These are phyloP conservation scores for Periphyllus acericola DNA, from an alignment of 2,888 invertebrate genomes.

Conservation along the genomic window DNA sequence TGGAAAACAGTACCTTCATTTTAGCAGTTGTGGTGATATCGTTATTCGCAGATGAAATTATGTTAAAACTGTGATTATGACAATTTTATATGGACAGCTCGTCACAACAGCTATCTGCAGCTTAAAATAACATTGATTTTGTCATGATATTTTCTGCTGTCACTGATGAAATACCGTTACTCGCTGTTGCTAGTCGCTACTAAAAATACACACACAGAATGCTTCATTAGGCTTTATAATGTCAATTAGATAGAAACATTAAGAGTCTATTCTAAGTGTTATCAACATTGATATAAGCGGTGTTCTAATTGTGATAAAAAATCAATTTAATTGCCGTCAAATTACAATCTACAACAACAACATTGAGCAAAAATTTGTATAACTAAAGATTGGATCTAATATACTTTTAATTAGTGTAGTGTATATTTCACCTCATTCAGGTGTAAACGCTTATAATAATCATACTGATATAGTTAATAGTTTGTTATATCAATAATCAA, in stretches of 20 bases:
- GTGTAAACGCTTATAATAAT: no score
- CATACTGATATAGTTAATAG: no score
- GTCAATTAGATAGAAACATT: background rate
- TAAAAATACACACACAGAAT: background rate
- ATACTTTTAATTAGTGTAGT: no score
- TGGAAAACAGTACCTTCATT: constrained; percentile 31
- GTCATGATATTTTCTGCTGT: background rate
- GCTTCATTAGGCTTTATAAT: background rate
- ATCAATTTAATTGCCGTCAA: no score
- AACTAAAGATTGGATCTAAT: no score
- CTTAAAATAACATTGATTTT: background rate
- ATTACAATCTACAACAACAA: no score
- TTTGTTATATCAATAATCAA: no score
- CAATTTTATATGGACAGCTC: background rate
- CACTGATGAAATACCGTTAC: background rate
- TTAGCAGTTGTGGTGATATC: background rate
- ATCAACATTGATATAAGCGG: no score
- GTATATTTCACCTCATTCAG: no score
- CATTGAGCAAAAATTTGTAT: no score
- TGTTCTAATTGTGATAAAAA: no score
- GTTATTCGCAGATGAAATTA: background rate
- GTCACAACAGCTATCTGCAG: background rate
- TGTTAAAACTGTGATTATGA: background rate
- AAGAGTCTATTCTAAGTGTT: no score
- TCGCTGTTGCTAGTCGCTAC: background rate